A percentile compares a stretch with the other conserved stretches of the same genome.
Evolutionary conservation across 2,797 vertebrate species (phyloP).

Genomic region (Mus caroli): DNA sequence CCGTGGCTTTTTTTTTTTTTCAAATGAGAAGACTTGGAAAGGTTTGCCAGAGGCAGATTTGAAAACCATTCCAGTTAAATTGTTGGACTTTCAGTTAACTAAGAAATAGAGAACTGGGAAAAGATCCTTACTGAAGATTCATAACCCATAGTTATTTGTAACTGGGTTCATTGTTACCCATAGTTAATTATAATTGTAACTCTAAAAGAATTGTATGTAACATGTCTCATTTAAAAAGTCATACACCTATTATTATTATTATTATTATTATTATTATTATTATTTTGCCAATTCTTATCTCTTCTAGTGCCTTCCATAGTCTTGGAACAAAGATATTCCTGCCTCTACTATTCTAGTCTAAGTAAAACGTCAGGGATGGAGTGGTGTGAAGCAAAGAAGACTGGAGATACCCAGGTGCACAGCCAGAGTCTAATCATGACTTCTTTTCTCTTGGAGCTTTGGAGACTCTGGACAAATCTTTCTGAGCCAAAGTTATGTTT

Average conservation of each 20-base stretch:
- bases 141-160: slow-evolving; percentile 37
- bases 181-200: slow-evolving; percentile 26
- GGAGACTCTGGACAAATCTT: not conserved
- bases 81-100: not conserved
- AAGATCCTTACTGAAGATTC: not conserved
- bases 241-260: not conserved
- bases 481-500: not conserved
- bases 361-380: not conserved
- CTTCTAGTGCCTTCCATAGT: not conserved
- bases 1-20: not conserved
- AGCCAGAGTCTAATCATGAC: not conserved
- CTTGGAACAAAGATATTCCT: slow-evolving; percentile 28
- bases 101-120: not conserved
- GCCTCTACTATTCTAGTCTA: not conserved
- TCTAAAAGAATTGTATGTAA: slow-evolving; percentile 3
- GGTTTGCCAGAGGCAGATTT: not conserved
- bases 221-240: not conserved
- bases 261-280: not conserved
- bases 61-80: not conserved
- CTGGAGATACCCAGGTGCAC: rapidly evolving
- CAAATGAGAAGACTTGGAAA: not conserved
- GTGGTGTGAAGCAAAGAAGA: not conserved
- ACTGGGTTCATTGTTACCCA: not conserved
- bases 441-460: not conserved
- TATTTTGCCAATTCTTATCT: not conserved